phyloP scores from a whole-genome alignment of 2,797 vertebrate species.

The Microtus obscurus region DNA sequence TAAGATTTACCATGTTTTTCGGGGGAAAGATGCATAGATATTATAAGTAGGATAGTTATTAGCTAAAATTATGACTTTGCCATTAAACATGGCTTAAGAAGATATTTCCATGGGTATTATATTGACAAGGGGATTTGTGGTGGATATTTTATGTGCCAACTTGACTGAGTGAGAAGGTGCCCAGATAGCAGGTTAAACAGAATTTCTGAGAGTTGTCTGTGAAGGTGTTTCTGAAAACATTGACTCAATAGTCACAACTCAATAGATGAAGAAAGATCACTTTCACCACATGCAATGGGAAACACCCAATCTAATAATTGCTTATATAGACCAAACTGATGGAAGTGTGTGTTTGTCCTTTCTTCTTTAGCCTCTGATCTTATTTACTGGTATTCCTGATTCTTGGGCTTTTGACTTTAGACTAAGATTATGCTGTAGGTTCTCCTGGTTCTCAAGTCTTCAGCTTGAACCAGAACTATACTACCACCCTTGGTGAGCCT shows the following conservation, averaged over 20 bases:
- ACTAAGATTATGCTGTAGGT: neutral
- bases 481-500: neutral
- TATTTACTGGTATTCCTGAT: neutral
- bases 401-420: neutral
- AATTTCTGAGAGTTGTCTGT: neutral
- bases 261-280: neutral
- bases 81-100: neutral
- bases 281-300: neutral
- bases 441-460: neutral
- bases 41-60: neutral
- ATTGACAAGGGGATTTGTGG: neutral
- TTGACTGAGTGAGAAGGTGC: neutral
- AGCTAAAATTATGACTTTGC: neutral
- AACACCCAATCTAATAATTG: neutral
- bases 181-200: neutral
- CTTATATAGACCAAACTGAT: neutral
- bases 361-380: neutral
- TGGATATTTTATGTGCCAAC: neutral
- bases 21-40: neutral
- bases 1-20: neutral
- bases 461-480: neutral
- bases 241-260: neutral
- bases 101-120: neutral
- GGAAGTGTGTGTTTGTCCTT: neutral
- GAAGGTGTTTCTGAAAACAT: neutral